Conservation (phyloP, 2,888 invertebrate species). For the Pseudeuparius sepicola region DNA sequence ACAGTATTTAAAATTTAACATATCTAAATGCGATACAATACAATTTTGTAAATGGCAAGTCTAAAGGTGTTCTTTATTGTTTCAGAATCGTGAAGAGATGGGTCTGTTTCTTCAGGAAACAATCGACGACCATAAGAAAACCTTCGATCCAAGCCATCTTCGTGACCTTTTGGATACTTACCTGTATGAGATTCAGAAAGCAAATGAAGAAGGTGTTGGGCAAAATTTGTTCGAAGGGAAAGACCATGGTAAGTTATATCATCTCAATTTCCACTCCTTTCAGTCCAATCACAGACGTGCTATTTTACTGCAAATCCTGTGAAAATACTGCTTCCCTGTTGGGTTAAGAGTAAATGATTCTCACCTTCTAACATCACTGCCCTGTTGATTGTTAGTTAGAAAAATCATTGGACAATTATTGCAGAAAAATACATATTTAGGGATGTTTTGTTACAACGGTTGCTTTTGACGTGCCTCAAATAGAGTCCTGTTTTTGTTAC, state of each 20-base stretch:
- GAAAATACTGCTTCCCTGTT: background rate
- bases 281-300: too few relatives aligned
- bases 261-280: too few relatives aligned
- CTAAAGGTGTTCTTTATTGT: constrained; percentile 16
- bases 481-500: constrained; percentile 25
- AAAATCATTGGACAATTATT: too few relatives aligned
- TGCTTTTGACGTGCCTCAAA: too few relatives aligned
- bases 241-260: constrained; percentile 70
- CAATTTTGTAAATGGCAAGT: too few relatives aligned
- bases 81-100: constrained; percentile 72
- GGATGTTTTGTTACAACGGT: too few relatives aligned
- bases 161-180: constrained; percentile 82
- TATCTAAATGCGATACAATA: background rate
- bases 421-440: too few relatives aligned
- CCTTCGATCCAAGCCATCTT: constrained; percentile 63
- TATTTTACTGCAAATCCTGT: too few relatives aligned
- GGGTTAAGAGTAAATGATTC: background rate
- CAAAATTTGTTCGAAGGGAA: constrained; percentile 72
- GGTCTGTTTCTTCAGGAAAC: constrained; percentile 73
- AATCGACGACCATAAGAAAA: constrained; percentile 69
- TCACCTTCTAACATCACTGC: too few relatives aligned
- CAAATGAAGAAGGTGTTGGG: constrained; percentile 64
- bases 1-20: constrained; percentile 2
- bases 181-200: constrained; percentile 73
- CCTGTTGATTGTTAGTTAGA: too few relatives aligned